phyloP scores from a whole-genome alignment of 2,797 vertebrate genomes.

The Eospalax fontanierii region DNA sequence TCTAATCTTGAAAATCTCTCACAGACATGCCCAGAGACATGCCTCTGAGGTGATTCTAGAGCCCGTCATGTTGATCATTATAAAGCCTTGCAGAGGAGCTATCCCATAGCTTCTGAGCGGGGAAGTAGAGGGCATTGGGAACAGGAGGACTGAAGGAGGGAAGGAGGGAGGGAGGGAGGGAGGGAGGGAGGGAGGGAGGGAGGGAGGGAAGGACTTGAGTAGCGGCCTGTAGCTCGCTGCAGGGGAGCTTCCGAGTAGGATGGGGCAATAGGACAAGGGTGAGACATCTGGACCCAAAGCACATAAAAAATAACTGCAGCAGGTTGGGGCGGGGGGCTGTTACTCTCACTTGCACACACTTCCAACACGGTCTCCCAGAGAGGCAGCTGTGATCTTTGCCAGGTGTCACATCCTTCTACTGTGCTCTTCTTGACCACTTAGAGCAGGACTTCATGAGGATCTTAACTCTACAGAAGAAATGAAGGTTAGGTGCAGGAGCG shows the following conservation, averaged over 20 bases:
- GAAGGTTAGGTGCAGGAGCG: not conserved
- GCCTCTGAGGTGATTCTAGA: not conserved
- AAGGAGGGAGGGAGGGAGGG: not conserved
- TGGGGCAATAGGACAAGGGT: slow-evolving; percentile 50
- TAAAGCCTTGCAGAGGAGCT: not conserved
- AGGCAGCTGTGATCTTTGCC: slow-evolving; percentile 51
- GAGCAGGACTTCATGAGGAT: not conserved
- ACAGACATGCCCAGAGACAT: not conserved
- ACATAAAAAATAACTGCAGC: slow-evolving; percentile 37
- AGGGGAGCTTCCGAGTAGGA: slow-evolving; percentile 36
- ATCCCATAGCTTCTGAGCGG: not conserved
- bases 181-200: not conserved
- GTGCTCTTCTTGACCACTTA: slow-evolving; percentile 23
- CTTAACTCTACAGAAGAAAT: not conserved
- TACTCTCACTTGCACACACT: not conserved
- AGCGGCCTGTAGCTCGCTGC: slow-evolving; percentile 37
- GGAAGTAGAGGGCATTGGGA: slow-evolving; percentile 2
- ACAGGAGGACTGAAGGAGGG: not conserved
- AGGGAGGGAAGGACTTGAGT: not conserved
- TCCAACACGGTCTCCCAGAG: not conserved
- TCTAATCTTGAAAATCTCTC: not conserved
- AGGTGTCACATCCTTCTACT: slow-evolving; percentile 50
- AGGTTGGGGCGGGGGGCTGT: fast-evolving
- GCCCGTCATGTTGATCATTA: not conserved
- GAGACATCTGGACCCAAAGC: slow-evolving; percentile 55